A percentile compares a stretch with the other conserved stretches of the same genome.
phyloP scores from a whole-genome alignment of 2,888 invertebrate species.

The Ophraella communa region DNA sequence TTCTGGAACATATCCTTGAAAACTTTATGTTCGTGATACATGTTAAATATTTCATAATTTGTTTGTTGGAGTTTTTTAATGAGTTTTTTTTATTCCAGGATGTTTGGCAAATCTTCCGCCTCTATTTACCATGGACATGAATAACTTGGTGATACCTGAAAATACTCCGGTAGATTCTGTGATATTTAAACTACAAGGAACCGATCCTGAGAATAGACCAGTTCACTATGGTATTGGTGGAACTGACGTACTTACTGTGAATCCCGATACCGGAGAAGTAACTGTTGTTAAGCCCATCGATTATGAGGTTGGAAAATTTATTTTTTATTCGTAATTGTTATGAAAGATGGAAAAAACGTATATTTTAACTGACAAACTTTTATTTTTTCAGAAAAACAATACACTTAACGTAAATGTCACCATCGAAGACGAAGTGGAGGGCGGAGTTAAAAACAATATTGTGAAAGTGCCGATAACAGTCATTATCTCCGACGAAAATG shows the following conservation, averaged over 20 bases:
- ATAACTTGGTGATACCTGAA: conserved; percentile 79
- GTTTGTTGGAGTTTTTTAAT: background rate
- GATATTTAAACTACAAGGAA: conserved; percentile 79
- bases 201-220: conserved; percentile 81
- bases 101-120: conserved; percentile 71
- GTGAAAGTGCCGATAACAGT: conserved; percentile 80
- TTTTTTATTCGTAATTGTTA: no score
- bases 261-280: conserved; percentile 79
- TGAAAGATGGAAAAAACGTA: background rate
- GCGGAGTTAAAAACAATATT: conserved; percentile 70
- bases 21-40: no score
- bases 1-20: no score
- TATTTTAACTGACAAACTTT: no score
- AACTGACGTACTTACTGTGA: conserved; percentile 81
- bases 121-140: conserved; percentile 76
- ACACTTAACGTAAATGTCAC: conserved; percentile 82
- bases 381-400: conserved; percentile 78
- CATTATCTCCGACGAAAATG: conserved; percentile 87
- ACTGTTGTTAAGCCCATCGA: conserved; percentile 80
- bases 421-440: conserved; percentile 75
- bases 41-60: no score
- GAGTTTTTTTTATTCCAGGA: conserved; percentile 51
- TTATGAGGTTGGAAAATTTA: conserved; percentile 74
- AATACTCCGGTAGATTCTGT: conserved; percentile 78
- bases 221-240: conserved; percentile 77